Evolutionary conservation across 2,888 invertebrate species (phyloP).

Genomic region (Torymus tubicola): DNA sequence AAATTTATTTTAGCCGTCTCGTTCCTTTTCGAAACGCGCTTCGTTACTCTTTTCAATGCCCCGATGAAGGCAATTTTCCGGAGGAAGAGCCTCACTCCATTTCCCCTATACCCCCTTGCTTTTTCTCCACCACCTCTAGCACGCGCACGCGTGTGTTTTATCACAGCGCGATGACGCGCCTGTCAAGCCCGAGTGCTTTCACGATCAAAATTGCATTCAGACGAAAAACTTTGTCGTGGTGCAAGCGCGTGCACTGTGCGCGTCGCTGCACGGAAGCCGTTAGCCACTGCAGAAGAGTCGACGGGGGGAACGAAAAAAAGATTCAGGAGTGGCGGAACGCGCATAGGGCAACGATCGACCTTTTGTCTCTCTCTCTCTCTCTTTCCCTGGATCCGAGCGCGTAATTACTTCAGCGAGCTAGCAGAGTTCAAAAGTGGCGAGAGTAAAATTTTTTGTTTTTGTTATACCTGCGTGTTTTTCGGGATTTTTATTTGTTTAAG

Average conservation of each 20-base stretch:
- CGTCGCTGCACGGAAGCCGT: background rate
- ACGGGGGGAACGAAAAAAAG: constrained; percentile 18
- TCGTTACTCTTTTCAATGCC: constrained; percentile 56
- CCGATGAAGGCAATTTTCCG: constrained; percentile 56
- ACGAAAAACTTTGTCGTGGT: constrained; percentile 50
- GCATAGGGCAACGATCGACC: constrained; percentile 40
- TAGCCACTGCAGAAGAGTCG: background rate
- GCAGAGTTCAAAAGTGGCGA: constrained; percentile 47
- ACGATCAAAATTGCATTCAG: constrained; percentile 55
- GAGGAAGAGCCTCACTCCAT: constrained; percentile 21
- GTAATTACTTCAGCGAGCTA: constrained; percentile 53
- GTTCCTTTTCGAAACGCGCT: constrained; percentile 54
- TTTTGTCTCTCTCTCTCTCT: constrained; percentile 22
- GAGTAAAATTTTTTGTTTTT: constrained; percentile 28
- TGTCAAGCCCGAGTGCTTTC: constrained; percentile 42
- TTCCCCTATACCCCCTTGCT: background rate
- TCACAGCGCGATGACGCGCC: constrained; percentile 32
- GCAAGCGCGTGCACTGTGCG: constrained; percentile 2
- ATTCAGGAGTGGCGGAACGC: background rate
- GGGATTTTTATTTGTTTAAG: constrained; percentile 37
- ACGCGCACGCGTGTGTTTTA: constrained; percentile 23
- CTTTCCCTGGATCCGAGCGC: background rate
- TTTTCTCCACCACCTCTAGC: constrained; percentile 12
- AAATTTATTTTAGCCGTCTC: constrained; percentile 59
- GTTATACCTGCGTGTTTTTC: background rate